phyloP scores from a whole-genome alignment of 2,888 invertebrate species.

The Ormyrus nitidulus region DNA sequence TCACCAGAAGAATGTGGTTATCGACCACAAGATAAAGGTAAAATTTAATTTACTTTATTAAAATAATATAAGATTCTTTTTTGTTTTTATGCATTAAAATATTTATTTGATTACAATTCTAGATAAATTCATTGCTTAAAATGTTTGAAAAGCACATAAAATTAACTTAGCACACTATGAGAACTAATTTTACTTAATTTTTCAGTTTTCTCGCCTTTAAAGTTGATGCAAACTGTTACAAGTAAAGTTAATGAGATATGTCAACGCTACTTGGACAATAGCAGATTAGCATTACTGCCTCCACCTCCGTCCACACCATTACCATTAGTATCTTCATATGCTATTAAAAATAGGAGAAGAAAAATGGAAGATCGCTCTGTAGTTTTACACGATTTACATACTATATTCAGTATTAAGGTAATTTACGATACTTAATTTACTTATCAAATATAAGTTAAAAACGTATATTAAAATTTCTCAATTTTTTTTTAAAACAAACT shows the following conservation, averaged over 20 bases:
- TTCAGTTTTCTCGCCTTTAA: constrained; percentile 84
- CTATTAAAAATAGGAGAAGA: constrained; percentile 88
- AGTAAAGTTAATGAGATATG: constrained; percentile 85
- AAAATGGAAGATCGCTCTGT: constrained; percentile 96
- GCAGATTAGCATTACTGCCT: constrained; percentile 81
- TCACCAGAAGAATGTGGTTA: constrained; percentile 82
- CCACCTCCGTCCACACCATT: constrained; percentile 77
- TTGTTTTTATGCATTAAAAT: background rate
- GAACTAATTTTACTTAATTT: constrained; percentile 36
- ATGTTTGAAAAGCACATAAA: constrained; percentile 14
- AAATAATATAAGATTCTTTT: constrained; percentile 1
- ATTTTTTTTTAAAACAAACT: no score
- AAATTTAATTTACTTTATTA: constrained; percentile 57
- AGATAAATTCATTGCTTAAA: constrained; percentile 6
- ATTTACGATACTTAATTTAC: constrained; percentile 51
- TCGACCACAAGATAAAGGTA: constrained; percentile 80
- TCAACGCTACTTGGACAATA: constrained; percentile 82
- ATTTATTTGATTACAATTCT: constrained; percentile 27
- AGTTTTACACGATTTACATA: constrained; percentile 88
- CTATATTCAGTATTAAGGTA: constrained; percentile 87
- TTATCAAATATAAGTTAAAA: no score
- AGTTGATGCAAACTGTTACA: constrained; percentile 85
- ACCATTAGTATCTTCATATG: constrained; percentile 80
- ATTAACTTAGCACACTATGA: constrained; percentile 31
- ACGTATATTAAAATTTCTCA: no score